Conservation (phyloP, 92 coral and sea anemone species). For the Meandrina meandrites region DNA sequence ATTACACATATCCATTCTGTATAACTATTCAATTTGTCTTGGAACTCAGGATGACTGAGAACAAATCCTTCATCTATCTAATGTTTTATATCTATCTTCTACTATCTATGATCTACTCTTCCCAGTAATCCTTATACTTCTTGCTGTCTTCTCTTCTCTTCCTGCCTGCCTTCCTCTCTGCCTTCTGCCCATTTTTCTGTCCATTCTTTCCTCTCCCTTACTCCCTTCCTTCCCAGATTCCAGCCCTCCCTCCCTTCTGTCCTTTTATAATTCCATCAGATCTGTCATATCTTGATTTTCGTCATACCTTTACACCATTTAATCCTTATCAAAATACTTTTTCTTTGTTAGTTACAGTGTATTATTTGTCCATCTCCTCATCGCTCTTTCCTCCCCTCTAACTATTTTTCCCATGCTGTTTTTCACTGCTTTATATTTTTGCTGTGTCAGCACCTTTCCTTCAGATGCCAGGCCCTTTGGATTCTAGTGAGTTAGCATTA, state of each 20-base stretch:
- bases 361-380: background rate
- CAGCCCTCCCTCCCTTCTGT: background rate
- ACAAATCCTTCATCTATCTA: background rate
- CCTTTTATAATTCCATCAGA: no score
- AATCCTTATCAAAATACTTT: no score
- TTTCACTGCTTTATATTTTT: no score
- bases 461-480: conserved; percentile 84
- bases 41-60: no score
- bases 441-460: conserved; percentile 81
- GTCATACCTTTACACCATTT: no score
- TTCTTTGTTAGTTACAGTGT: background rate
- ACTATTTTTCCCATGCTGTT: background rate
- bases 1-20: background rate
- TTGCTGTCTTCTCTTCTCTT: no score
- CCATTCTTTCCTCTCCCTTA: background rate
- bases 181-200: background rate
- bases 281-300: no score
- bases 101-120: no score
- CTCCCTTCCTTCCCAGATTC: background rate
- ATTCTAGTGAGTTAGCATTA: conserved; percentile 75
- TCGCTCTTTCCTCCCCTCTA: background rate
- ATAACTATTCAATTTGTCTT: background rate
- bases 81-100: no score
- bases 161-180: background rate
- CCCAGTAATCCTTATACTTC: background rate